Evolutionary conservation across 2,113 vertebrate species (phyloP).

Genomic region (Nymphicus hollandicus): DNA sequence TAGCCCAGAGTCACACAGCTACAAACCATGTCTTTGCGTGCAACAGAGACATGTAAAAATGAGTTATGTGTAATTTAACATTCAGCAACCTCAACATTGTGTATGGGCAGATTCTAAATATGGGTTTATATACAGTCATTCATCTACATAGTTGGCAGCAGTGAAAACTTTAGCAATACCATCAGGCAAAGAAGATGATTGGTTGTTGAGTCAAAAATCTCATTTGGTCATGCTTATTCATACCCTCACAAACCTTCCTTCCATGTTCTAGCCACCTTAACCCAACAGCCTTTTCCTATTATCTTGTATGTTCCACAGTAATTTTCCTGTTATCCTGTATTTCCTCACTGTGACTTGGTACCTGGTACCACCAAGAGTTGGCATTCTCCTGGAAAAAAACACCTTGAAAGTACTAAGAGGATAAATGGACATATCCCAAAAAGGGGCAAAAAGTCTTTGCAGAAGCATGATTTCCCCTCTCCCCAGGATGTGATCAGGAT

Average conservation of each 20-base stretch:
- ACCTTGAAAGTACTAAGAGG: background rate
- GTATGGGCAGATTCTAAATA: background rate
- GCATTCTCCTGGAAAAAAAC: background rate
- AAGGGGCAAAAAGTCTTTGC: background rate
- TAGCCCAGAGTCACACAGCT: background rate
- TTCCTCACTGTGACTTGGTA: background rate
- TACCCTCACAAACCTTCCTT: background rate
- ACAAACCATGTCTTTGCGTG: background rate
- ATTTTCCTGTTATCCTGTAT: background rate
- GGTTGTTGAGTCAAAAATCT: background rate
- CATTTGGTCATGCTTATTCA: background rate
- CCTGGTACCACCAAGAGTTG: background rate
- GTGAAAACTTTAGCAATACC: background rate
- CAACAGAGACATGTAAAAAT: background rate
- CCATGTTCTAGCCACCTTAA: background rate
- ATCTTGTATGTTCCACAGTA: background rate
- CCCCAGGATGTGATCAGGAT: background rate
- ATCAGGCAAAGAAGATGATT: background rate
- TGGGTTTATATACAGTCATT: background rate
- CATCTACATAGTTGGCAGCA: background rate
- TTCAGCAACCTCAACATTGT: background rate
- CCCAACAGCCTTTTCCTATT: background rate
- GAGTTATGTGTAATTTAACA: background rate
- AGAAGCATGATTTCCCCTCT: background rate
- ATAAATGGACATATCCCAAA: background rate